Percentiles rank a stretch among this genome's conserved stretches.
Conservation (phyloP, 2,888 invertebrate species). For the Idaea dimidiata region DNA sequence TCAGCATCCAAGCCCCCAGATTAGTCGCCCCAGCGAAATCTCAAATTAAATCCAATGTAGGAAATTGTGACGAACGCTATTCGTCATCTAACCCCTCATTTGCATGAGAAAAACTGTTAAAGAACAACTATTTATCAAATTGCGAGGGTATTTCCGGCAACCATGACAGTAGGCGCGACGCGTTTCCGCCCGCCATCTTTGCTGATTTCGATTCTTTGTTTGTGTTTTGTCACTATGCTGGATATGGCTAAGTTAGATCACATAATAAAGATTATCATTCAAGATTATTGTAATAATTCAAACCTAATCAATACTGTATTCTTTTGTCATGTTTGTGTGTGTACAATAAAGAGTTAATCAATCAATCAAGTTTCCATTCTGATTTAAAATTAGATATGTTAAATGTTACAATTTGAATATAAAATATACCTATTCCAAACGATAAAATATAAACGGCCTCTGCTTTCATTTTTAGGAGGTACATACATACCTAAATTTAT, state of each 20-base stretch:
- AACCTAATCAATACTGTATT: background rate
- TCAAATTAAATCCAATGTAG: conserved; percentile 78
- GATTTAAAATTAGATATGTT: too few species aligned
- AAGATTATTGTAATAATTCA: background rate
- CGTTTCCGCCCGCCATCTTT: conserved; percentile 74
- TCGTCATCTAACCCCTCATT: conserved; percentile 77
- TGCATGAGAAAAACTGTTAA: conserved; percentile 79
- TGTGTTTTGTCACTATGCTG: background rate
- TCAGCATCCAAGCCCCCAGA: conserved; percentile 51
- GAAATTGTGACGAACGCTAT: conserved; percentile 78
- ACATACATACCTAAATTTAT: too few species aligned
- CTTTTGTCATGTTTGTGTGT: too few species aligned
- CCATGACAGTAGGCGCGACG: conserved; percentile 78
- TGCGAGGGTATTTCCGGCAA: conserved; percentile 74
- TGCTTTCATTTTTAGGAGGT: too few species aligned
- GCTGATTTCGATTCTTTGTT: conserved; percentile 38
- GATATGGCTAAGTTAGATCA: background rate
- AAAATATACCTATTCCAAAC: too few species aligned
- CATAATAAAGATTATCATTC: background rate
- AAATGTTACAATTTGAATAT: too few species aligned
- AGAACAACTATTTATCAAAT: conserved; percentile 81
- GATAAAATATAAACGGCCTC: too few species aligned
- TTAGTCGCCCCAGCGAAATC: conserved; percentile 63
- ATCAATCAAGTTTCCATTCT: too few species aligned
- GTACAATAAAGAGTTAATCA: too few species aligned